Conservation (phyloP, 2,113 vertebrate species). For the Perca fluviatilis region DNA sequence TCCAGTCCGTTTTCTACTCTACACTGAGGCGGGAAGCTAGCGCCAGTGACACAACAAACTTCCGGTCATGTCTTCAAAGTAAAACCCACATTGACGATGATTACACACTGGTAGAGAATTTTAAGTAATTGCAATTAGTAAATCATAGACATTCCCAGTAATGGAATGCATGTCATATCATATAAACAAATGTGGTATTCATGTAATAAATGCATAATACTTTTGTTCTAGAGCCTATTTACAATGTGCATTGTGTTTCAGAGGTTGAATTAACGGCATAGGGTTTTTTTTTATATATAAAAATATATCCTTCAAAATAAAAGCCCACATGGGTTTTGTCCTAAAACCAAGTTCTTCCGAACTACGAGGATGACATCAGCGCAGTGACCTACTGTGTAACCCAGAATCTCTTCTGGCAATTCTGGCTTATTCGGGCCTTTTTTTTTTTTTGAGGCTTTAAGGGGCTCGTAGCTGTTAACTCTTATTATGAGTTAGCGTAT, state of each 20-base stretch:
- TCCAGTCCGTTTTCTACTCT: conserved; percentile 65
- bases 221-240: background rate
- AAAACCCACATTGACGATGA: background rate
- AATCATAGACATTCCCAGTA: background rate
- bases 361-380: no score
- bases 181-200: background rate
- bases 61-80: conserved; percentile 56
- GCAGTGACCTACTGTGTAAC: no score
- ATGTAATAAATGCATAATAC: background rate
- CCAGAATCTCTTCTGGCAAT: background rate
- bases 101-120: background rate
- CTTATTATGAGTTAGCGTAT: no score
- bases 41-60: rapidly evolving
- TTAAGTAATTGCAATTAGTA: background rate
- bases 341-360: no score
- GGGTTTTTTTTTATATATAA: no score
- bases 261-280: background rate
- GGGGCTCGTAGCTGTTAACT: background rate
- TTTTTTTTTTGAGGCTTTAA: background rate
- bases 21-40: background rate
- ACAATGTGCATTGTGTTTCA: background rate
- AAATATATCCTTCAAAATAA: no score
- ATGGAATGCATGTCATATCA: no score
- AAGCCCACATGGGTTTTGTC: no score
- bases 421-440: background rate